Percentiles rank a stretch among this genome's conserved stretches.
phyloP scores from a whole-genome alignment of 2,113 vertebrate species.

The Fukomys damarensis region DNA sequence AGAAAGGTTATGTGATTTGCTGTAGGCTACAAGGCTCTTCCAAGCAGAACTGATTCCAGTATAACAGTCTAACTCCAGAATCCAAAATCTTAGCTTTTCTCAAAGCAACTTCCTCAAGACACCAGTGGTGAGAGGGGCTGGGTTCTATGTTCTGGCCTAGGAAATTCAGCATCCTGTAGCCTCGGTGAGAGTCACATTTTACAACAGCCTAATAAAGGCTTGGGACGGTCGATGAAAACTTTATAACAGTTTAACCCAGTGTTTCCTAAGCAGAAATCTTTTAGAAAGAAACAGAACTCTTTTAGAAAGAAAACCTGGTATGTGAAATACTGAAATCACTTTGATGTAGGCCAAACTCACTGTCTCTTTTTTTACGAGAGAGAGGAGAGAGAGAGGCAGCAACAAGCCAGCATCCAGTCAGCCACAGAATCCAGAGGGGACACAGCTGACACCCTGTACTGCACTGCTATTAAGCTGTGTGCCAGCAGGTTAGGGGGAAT shows the following conservation, averaged over 20 bases:
- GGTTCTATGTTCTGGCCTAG: not conserved
- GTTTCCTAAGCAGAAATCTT: not conserved
- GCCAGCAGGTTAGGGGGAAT: not conserved
- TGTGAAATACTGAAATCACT: not conserved
- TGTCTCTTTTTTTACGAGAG: not conserved
- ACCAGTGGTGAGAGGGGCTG: not conserved
- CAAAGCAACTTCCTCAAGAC: not conserved
- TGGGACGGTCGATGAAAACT: not conserved
- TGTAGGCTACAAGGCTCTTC: not conserved
- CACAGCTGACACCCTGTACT: not conserved
- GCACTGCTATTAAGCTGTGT: too few species aligned
- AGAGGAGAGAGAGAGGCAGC: not conserved
- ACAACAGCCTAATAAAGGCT: not conserved
- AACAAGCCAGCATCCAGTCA: not conserved
- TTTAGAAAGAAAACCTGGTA: not conserved
- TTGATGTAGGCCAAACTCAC: not conserved
- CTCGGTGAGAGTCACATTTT: not conserved
- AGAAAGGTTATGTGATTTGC: not conserved
- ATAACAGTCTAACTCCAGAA: not conserved
- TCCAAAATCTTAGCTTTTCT: not conserved
- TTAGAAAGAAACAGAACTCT: not conserved
- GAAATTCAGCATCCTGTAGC: not conserved
- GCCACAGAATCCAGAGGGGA: not conserved
- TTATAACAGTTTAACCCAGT: not conserved
- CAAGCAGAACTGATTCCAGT: not conserved